Base-by-base conservation (phyloP, 2,797 vertebrate genomes). In the Melanotaenia pygmaea region DNA sequence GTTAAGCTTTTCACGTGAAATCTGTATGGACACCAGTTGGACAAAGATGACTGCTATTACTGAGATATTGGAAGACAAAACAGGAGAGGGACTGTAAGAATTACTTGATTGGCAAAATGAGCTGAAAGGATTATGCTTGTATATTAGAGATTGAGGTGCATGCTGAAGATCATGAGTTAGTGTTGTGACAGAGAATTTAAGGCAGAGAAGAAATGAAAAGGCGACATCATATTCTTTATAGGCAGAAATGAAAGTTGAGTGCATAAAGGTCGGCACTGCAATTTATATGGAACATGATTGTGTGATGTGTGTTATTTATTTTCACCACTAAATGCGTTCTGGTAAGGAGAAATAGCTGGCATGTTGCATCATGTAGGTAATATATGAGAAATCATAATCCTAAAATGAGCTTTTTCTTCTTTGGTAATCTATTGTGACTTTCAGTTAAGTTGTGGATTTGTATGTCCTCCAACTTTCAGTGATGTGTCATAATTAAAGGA, bases 221-320 rank as follows among this genome's bases (percentile, higher is more conserved):
- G 9, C 51, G 5, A 71, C 72, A 54, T 69, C 0, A 64, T 58
- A 64, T 61, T 35, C 45, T 73, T 63, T 73, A 60, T 57, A 60
- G 43, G 32, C 35, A 54, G 40, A 37, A 51, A 70, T 54, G 57
- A 59, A 56, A 14, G 26, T 45, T 60, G 37, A 35, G 37, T 43
- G 40, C 16, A 43, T 18, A 43, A 43, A 43, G 4, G 40, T 14
- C 5, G 16, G 16, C 13, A 43, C 40, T 43, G 40, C 40, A 43
- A 18, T 40, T 40, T 40, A 40, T 16, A 16, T 18, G 40, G 20
- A 47, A 47, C 6, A 18, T 47, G 43, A 47, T 47, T 47, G n/a
- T 47, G 7, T n/a, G 8, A n/a, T n/a, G n/a, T n/a, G n/a, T n/a
- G n/a, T 18, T 45, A 6, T 45, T 6, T 45, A 38, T 38, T 38